Base-by-base conservation (phyloP, 2,797 vertebrate genomes). In the Chaetodon trifasciatus region DNA sequence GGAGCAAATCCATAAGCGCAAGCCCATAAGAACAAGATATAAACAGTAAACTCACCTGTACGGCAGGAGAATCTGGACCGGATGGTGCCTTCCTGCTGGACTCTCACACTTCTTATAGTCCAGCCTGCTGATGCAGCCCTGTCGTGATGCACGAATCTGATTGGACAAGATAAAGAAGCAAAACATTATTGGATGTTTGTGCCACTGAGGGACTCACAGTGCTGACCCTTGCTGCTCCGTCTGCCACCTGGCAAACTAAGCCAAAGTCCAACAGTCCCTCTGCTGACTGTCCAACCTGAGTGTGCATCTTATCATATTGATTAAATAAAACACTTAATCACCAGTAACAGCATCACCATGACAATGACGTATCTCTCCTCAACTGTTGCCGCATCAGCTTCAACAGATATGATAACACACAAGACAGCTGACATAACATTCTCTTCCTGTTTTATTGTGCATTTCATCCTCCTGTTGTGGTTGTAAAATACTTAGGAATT, bases 261-360 rank as follows among this genome's bases (percentile, higher is more conserved):
- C n/a, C 87, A 93, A 92, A 92, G 93, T 94, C 90, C 92, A 93
- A 60, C 49, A 64, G 67, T 74, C 21, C 61, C 65, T 50, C 17
- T 78, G 79, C 81, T 91, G 89, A 91, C 76, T 73, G 73, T 75
- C 78, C 70, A 55, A 66, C 67, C 32, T 13, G 21, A 66, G 42
- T 19, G 44, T 8, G 61, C 19, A 46, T 86, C 88, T 92, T 93
- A 93, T 93, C 90, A 61, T 55, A 12, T 35, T 87, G 90, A 90
- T 91, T 84, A 84, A 88, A 87, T 52, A 47, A 68, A 69, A 61
- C 16, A 47, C 68, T 58, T 79, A 81, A 86, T 82, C 67, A 85
- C 5, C 12, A 0, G 24, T 24, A 35, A 74, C 21, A 62, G 15
- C 50, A 57, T 60, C 76, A 13, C 1, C 23, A 6, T 8, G 70